Evolutionary conservation across 2,113 vertebrate genomes (phyloP), one percentile per base, ranked within the genome.

Genomic region (Athene cunicularia): DNA sequence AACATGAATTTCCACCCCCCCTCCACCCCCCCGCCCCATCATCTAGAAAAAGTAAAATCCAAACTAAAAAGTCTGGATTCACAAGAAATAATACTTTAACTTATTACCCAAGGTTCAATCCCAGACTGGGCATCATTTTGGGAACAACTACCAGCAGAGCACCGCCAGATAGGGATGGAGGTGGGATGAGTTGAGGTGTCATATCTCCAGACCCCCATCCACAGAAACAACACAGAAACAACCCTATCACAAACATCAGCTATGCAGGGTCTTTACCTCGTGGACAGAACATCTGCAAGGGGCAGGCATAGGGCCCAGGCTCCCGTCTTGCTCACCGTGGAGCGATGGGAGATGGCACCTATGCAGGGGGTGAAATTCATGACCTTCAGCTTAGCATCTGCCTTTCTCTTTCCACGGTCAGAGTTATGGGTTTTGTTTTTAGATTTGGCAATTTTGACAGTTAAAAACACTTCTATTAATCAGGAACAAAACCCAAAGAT

Each of bases 21-120:
- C 21, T 16, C 5, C 37, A 37, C 37, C 37, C 37, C 37, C 37
- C 37, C 37, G 8, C 37, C 37, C 37, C 18, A 10, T 45, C 37
- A 72, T 5, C 30, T 13, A 47, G 20, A 56, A 35, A 37, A 62
- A 81, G 59, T 41, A 84, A 93, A 84, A 86, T 80, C 26, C n/a
- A 74, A 24, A 52, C 23, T 35, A 49, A 93, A 66, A 80, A 35
- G 53, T 76, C 43, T 82, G 60, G 37, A 59, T 90, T 81, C 64
- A 82, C 49, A 81, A 80, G 66, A 67, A 83, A 41, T 35, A 96
- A 81, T 14, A 17, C 45, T 91, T 80, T 81, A 93, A 86, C 64
- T 95, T 86, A 80, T 71, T 89, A 52, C 6, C 43, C 87, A 75
- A 26, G 67, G 80, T 95, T 95, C 92, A 84, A 95, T 86, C 80